Conservation (phyloP, 2,888 invertebrate genomes). For the Camptogramma bilineatum region DNA sequence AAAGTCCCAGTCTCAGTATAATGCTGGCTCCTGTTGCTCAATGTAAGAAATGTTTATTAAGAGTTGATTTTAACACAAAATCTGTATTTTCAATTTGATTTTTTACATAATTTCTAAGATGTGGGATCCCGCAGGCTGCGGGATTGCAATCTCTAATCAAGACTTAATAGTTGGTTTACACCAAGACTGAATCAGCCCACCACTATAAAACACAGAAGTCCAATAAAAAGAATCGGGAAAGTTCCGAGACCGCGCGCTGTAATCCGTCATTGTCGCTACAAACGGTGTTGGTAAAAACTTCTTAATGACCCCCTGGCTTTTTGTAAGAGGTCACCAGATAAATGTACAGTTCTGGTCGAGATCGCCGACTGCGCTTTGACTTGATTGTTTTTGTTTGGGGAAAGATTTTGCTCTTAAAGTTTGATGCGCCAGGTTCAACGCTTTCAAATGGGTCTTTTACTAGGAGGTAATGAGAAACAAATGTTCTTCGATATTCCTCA, state of each 20-base stretch:
- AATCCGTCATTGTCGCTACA: conserved; percentile 65
- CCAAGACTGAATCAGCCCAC: conserved; percentile 12
- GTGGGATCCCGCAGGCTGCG: no score
- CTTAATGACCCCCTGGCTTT: conserved; percentile 61
- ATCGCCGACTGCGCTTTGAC: conserved; percentile 33
- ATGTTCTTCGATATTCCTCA: no score
- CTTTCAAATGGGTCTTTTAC: no score
- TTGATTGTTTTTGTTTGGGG: neutral
- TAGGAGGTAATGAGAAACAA: no score
- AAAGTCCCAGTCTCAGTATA: no score
- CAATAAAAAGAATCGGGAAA: conserved; percentile 47
- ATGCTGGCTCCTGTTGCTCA: no score
- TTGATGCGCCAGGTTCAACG: neutral
- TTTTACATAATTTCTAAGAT: no score
- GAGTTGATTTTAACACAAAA: no score
- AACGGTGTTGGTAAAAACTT: conserved; percentile 59
- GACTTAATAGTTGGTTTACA: no score
- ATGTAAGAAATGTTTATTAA: no score
- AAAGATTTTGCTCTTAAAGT: neutral
- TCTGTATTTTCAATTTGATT: no score
- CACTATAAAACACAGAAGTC: conserved; percentile 39
- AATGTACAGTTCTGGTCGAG: conserved; percentile 38
- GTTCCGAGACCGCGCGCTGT: conserved; percentile 34
- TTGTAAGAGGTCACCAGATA: conserved; percentile 46
- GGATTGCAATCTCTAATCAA: no score